phyloP scores from a whole-genome alignment of 2,888 invertebrate species.

The Chymomyza fuscimana region DNA sequence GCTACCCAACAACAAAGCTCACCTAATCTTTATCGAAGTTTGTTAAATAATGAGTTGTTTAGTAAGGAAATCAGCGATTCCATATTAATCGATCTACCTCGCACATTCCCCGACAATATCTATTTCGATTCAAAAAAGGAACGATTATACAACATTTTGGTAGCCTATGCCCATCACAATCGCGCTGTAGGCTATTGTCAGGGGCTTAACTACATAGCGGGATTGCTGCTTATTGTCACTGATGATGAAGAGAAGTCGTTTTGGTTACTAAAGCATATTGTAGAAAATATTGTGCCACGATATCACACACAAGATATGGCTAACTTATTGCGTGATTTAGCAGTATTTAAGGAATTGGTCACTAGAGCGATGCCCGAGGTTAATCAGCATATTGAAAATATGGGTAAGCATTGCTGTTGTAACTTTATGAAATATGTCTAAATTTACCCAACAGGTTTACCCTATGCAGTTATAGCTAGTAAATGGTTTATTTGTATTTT shows the following conservation, averaged over 20 bases:
- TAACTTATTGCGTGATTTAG: slow-evolving; percentile 92
- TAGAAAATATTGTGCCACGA: slow-evolving; percentile 91
- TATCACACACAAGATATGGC: slow-evolving; percentile 95
- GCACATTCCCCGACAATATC: slow-evolving; percentile 97
- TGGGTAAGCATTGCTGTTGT: slow-evolving; percentile 81
- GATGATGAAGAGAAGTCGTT: slow-evolving; percentile 95
- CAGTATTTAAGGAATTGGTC: slow-evolving; percentile 92
- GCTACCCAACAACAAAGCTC: slow-evolving; percentile 84
- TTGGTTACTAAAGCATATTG: slow-evolving; percentile 94
- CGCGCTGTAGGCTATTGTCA: slow-evolving; percentile 95
- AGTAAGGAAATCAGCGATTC: slow-evolving; percentile 87
- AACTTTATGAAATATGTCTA: background rate
- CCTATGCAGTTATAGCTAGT: slow-evolving; percentile 94
- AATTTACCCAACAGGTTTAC: slow-evolving; percentile 82
- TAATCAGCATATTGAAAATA: slow-evolving; percentile 87
- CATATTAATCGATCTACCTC: slow-evolving; percentile 92
- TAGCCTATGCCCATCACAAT: slow-evolving; percentile 94
- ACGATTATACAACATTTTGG: slow-evolving; percentile 90
- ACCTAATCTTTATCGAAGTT: slow-evolving; percentile 85
- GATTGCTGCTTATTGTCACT: slow-evolving; percentile 90
- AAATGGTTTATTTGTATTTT: slow-evolving; percentile 98
- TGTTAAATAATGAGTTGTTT: slow-evolving; percentile 84
- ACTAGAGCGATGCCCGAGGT: slow-evolving; percentile 90
- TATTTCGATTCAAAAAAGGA: slow-evolving; percentile 88
- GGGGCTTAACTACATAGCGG: slow-evolving; percentile 96